phyloP scores from a whole-genome alignment of 2,888 invertebrate genomes.

The Xestia xanthographa region DNA sequence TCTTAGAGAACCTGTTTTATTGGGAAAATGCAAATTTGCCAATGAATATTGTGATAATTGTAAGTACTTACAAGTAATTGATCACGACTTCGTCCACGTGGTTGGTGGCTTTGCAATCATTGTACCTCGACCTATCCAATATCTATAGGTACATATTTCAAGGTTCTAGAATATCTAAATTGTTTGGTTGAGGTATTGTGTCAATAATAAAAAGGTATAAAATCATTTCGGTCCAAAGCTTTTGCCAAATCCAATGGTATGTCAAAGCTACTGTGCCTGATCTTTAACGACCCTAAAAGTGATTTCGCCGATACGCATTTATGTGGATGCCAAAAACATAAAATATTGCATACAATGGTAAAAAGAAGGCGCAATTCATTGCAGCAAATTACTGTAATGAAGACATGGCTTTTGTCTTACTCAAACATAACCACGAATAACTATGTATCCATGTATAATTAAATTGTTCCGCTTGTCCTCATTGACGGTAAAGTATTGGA shows the following conservation, averaged over 20 bases:
- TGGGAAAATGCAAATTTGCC: conserved; percentile 19
- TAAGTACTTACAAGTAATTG: conserved; percentile 14
- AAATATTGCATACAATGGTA: too few species aligned
- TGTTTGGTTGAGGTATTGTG: conserved; percentile 13
- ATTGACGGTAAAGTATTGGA: conserved; percentile 8
- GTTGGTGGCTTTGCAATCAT: conserved; percentile 22
- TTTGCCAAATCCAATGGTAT: background rate
- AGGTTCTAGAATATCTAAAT: conserved; percentile 14
- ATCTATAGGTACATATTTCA: conserved; percentile 1
- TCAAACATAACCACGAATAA: background rate
- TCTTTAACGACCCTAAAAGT: conserved; percentile 1
- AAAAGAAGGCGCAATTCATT: background rate
- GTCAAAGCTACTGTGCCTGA: background rate
- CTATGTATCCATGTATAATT: background rate
- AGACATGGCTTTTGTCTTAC: too few species aligned
- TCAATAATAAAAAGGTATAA: conserved; percentile 8
- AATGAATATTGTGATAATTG: conserved; percentile 18
- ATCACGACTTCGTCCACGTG: conserved; percentile 29
- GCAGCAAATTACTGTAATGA: background rate
- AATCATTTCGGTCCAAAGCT: background rate
- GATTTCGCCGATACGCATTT: conserved; percentile 2
- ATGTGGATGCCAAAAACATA: conserved; percentile 4
- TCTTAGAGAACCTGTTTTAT: background rate
- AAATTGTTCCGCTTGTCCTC: background rate
- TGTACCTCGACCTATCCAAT: conserved; percentile 2